Percentiles rank a stretch among this genome's conserved stretches.
phyloP scores from a whole-genome alignment of 2,113 vertebrate species.

The Sterrhoptilus dennistouni region DNA sequence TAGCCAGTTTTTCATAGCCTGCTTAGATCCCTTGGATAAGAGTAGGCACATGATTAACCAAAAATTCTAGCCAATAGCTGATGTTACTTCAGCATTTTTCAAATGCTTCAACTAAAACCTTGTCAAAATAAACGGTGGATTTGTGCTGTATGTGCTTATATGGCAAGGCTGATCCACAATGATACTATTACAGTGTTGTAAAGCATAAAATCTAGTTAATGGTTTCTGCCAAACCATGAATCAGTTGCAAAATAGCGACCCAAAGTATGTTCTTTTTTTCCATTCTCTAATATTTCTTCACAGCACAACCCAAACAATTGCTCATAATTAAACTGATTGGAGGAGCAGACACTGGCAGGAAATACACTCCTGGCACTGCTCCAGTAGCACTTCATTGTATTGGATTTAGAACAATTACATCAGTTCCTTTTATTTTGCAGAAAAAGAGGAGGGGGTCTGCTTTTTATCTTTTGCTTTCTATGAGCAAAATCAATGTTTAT shows the following conservation, averaged over 20 bases:
- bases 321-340: conserved; percentile 80
- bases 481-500: neutral
- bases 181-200: conserved; percentile 70
- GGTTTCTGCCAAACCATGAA: conserved; percentile 80
- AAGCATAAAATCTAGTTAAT: conserved; percentile 77
- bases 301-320: conserved; percentile 79
- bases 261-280: conserved; percentile 79
- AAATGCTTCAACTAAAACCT: conserved; percentile 73
- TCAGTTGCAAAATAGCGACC: conserved; percentile 76
- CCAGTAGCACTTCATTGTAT: conserved; percentile 66
- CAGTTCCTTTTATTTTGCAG: conserved; percentile 74
- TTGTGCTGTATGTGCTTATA: conserved; percentile 80
- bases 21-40: conserved; percentile 46
- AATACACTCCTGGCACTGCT: conserved; percentile 64
- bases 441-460: neutral
- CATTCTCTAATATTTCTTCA: conserved; percentile 83
- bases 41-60: conserved; percentile 19
- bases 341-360: conserved; percentile 77
- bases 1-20: conserved; percentile 43
- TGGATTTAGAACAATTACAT: conserved; percentile 73
- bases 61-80: conserved; percentile 55
- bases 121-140: conserved; percentile 75
- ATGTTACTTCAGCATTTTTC: conserved; percentile 73
- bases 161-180: conserved; percentile 74
- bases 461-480: neutral